Evolutionary conservation across 2,888 invertebrate species (phyloP).

Genomic region (Biston betularia): DNA sequence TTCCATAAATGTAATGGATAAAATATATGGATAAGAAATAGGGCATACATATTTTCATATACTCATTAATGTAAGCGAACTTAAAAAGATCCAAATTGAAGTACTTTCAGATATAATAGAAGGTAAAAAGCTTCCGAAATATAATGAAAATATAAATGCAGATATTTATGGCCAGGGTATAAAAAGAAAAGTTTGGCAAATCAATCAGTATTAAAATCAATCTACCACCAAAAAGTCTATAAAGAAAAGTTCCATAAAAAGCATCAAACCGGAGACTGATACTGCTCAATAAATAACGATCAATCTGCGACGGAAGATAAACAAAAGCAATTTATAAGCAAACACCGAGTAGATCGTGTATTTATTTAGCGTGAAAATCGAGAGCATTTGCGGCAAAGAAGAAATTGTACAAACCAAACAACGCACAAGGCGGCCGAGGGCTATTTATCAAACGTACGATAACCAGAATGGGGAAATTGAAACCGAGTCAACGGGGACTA

Average conservation of each 20-base stretch:
- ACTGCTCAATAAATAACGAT: constrained; percentile 69
- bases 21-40: constrained; percentile 46
- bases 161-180: constrained; percentile 7
- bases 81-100: neutral
- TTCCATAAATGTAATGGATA: constrained; percentile 62
- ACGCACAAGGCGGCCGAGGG: constrained; percentile 64
- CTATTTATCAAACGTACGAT: constrained; percentile 84
- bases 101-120: neutral
- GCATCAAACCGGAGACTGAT: constrained; percentile 46
- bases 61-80: neutral
- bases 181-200: constrained; percentile 19
- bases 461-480: constrained; percentile 84
- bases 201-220: constrained; percentile 34
- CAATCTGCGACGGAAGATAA: constrained; percentile 69
- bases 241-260: constrained; percentile 37
- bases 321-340: constrained; percentile 77
- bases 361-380: constrained; percentile 80
- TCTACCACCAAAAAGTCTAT: constrained; percentile 30
- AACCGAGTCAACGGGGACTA: constrained; percentile 79
- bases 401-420: constrained; percentile 74
- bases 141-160: constrained; percentile 2
- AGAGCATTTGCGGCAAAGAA: constrained; percentile 64
- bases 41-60: constrained; percentile 2
- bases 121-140: constrained; percentile 9
- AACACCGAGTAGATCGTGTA: constrained; percentile 68